Conservation (phyloP, 1,140 invertebrate species). For the Camponotus floridanus region DNA sequence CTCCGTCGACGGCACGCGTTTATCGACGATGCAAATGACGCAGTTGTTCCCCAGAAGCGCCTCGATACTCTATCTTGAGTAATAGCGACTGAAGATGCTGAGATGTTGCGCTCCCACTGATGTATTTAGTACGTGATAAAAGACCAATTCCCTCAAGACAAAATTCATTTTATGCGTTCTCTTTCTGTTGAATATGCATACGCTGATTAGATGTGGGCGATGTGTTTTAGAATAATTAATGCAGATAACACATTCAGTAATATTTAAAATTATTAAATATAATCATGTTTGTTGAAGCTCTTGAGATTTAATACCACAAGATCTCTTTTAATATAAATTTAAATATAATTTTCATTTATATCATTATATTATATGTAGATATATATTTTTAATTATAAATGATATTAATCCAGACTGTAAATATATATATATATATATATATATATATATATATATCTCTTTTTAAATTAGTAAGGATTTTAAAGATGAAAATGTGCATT, state of each 20-base stretch:
- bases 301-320: neutral
- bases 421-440: neutral
- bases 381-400: neutral
- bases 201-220: neutral
- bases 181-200: neutral
- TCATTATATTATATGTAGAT: neutral
- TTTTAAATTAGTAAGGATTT: neutral
- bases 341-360: neutral
- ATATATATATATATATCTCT: neutral
- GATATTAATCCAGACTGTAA: neutral
- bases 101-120: neutral
- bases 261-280: neutral
- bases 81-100: conserved; percentile 33
- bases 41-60: neutral
- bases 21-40: conserved; percentile 50
- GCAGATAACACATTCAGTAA: neutral
- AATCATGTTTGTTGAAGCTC: neutral
- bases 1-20: conserved; percentile 7
- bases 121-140: conserved; percentile 8
- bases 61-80: neutral
- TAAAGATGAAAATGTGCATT: neutral
- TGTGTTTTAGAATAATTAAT: neutral
- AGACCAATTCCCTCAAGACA: neutral
- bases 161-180: neutral
- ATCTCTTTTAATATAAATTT: neutral